Evolutionary conservation across 2,797 vertebrate species (phyloP), one percentile per base, ranked within the genome.

Genomic region (Clangula hyemalis): DNA sequence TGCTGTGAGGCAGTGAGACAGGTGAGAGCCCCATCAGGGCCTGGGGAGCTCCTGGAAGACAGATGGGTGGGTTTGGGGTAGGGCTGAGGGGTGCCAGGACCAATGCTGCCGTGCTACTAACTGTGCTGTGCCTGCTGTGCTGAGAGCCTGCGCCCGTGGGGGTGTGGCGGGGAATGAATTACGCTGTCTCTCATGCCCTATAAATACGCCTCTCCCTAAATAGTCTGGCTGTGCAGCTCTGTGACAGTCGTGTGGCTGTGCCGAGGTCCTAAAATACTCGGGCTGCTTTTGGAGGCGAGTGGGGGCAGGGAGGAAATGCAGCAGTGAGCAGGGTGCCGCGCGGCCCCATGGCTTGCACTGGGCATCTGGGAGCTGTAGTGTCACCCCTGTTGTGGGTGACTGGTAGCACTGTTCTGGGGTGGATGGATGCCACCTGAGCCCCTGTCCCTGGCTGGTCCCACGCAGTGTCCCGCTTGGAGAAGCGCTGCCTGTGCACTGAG

Each of bases 191-290:
- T 74, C 1, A 10, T 77, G 91, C 57, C 94, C 84, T 96, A 96
- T 91, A 96, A 96, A 96, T 93, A 91, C 0, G 8, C 20, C 15
- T 94, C 74, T 95, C 88, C 78, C 91, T 90, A 92, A 94, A 96
- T 94, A 96, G 96, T 76, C 84, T 72, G 85, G 28, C 68, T 90
- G 60, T 1, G 1, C 3, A 2, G 66, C 34, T 91, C 61, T 0
- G 30, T 66, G 77, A 76, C 85, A 77, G 86, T 64, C 0, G 14
- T 72, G 65, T 28, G 61, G 54, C 80, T 82, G 41, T 83, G 74
- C 45, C 47, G 84, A 58, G 73, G 36, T 94, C 79, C 90, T 85
- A 93, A 93, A 97, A 96, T 95, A 91, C 49, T 73, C 3, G 0
- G 21, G 39, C 87, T 82, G 54, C 49, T 95, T 36, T 20, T 32